phyloP scores from a whole-genome alignment of 1,140 invertebrate genomes.

The Listronotus oregonensis region DNA sequence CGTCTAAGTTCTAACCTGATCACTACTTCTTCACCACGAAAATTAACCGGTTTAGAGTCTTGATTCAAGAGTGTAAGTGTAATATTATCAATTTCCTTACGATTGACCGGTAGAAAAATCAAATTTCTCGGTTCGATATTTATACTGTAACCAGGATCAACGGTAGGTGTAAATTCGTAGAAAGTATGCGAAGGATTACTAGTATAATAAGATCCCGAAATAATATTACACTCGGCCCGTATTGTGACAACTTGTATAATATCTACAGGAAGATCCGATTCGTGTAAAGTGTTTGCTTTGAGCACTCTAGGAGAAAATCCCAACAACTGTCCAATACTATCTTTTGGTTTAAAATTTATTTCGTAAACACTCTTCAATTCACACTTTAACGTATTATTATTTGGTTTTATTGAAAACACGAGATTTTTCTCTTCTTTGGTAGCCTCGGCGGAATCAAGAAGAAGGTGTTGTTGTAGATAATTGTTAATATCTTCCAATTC shows the following conservation, averaged over 20 bases:
- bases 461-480: slow-evolving; percentile 12
- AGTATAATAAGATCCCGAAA: slow-evolving; percentile 30
- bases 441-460: slow-evolving; percentile 1
- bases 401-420: slow-evolving; percentile 30
- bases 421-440: background rate
- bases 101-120: slow-evolving; percentile 35
- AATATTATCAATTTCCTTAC: slow-evolving; percentile 32
- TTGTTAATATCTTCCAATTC: slow-evolving; percentile 18
- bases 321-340: slow-evolving; percentile 12
- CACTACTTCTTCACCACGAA: slow-evolving; percentile 38
- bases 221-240: slow-evolving; percentile 36
- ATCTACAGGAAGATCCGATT: slow-evolving; percentile 37
- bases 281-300: slow-evolving; percentile 17
- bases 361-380: slow-evolving; percentile 17
- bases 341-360: slow-evolving; percentile 28
- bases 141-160: slow-evolving; percentile 36
- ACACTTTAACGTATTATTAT: slow-evolving; percentile 42
- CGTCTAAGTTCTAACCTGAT: slow-evolving; percentile 26
- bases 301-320: slow-evolving; percentile 33
- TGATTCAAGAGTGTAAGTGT: slow-evolving; percentile 39
- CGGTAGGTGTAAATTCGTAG: slow-evolving; percentile 34
- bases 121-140: slow-evolving; percentile 28
- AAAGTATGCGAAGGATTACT: slow-evolving; percentile 30
- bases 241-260: slow-evolving; percentile 39
- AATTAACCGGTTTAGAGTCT: slow-evolving; percentile 38